These are phyloP conservation scores for Sarcophaga bullata DNA, from an alignment of 1,140 invertebrate genomes.

Conservation along the genomic window DNA sequence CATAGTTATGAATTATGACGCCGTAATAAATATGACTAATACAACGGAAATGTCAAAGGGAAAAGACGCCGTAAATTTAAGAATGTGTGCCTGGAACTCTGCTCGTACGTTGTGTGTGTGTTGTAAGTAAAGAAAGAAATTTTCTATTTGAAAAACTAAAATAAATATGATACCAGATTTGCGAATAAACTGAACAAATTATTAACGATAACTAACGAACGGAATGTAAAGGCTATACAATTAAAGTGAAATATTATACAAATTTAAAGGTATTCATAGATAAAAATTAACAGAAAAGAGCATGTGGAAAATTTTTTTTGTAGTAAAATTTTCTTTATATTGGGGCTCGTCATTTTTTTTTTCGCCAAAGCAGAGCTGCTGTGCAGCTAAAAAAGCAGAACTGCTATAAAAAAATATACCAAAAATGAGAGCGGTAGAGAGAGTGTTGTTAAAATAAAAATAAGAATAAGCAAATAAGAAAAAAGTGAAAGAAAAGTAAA, in stretches of 20 bases:
- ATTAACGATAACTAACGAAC: neutral
- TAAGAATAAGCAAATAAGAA: constrained; percentile 25
- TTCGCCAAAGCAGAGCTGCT: constrained; percentile 4
- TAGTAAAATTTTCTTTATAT: constrained; percentile 15
- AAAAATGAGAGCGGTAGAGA: constrained; percentile 22
- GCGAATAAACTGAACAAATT: neutral
- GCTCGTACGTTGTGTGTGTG: constrained; percentile 40
- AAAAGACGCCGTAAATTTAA: neutral
- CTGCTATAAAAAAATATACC: constrained; percentile 15
- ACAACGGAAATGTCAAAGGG: neutral
- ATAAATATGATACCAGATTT: constrained; percentile 34
- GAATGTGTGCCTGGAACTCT: neutral
- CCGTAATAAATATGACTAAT: neutral
- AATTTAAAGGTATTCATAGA: neutral
- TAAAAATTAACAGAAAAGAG: neutral
- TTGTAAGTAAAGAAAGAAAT: constrained; percentile 37
- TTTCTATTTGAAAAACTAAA: constrained; percentile 31
- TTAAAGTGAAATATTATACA: neutral
- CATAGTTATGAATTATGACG: neutral
- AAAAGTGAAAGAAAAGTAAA: constrained; percentile 18
- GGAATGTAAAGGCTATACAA: neutral
- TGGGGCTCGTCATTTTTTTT: constrained; percentile 37
- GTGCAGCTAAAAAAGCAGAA: neutral
- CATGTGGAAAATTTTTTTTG: constrained; percentile 19
- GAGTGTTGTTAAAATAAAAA: neutral